phyloP scores from a whole-genome alignment of 2,797 vertebrate genomes.

The Rhodeus uyekii region DNA sequence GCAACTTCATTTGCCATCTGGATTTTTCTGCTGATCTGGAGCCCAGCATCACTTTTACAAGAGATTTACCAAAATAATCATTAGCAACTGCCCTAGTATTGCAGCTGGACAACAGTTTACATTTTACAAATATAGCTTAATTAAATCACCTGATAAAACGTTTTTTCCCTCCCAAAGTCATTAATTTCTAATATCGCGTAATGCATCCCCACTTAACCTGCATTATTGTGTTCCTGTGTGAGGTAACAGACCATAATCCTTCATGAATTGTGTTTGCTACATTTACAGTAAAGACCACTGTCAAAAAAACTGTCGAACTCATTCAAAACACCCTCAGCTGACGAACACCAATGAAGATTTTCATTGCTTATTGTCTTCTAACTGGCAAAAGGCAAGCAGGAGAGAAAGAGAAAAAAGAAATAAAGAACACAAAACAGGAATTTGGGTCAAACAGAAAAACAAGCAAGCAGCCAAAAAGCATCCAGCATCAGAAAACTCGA shows the following conservation, averaged over 20 bases:
- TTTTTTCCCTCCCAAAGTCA: no score
- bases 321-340: constrained; percentile 12
- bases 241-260: neutral
- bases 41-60: neutral
- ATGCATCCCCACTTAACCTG: neutral
- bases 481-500: constrained; percentile 63
- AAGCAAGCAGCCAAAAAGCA: constrained; percentile 20
- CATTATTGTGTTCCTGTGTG: neutral
- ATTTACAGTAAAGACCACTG: neutral
- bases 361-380: constrained; percentile 38
- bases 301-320: neutral
- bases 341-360: constrained; percentile 28
- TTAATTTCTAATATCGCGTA: neutral
- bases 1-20: neutral
- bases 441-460: constrained; percentile 23
- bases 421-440: constrained; percentile 12
- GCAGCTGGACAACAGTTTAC: no score
- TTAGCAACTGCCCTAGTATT: no score
- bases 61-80: no score
- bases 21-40: neutral
- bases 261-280: neutral
- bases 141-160: no score
- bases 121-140: no score
- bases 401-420: neutral
- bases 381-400: neutral